Evolutionary conservation across 2,113 vertebrate genomes (phyloP), one percentile per base, ranked within the genome.

Genomic region (Hippocampus comes): DNA sequence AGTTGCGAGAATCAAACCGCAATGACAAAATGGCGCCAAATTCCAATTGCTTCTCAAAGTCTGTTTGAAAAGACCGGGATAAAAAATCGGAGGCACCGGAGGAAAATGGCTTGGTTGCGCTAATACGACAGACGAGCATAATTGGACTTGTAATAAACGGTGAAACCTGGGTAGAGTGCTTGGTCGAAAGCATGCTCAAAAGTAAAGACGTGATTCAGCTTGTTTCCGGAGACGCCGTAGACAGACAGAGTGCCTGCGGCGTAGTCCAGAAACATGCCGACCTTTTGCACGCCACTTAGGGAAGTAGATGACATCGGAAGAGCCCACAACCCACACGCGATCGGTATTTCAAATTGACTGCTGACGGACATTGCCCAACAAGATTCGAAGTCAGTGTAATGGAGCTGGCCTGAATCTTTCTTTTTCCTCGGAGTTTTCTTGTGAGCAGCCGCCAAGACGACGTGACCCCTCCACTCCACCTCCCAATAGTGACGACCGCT

Each of bases 401-500:
- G 14, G 6, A 4, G 4, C 5, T 17, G 1, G 2, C 0, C 2
- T 3, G 4, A 2, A 0, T 1, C 1, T 5, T 49, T 1, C 2
- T 9, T 53, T 20, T 53, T 59, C 14, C 3, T 30, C 5, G 10
- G 57, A 30, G 25, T 17, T 17, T 12, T 25, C 1, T 5, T 0
- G 25, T 17, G 17, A 5, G 57, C 57, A 0, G 57, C 57, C 25
- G 3, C 57, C 25, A 8, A 25, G 17, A 14, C 0, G 10, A 0
- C 81, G 69, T 14, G 49, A 64, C 46, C 76, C 71, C 0, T 17
- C 34, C 49, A 67, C 4, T 91, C 83, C 0, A 81, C 21, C 78
- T 90, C 88, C 67, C 80, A 86, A 82, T 89, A 91, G 30, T 68
- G 82, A 34, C 78, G 72, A 2, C 3, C 72, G 1, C 17, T 7